Conservation (phyloP, 2,113 vertebrate genomes). For the Pangasianodon hypophthalmus region DNA sequence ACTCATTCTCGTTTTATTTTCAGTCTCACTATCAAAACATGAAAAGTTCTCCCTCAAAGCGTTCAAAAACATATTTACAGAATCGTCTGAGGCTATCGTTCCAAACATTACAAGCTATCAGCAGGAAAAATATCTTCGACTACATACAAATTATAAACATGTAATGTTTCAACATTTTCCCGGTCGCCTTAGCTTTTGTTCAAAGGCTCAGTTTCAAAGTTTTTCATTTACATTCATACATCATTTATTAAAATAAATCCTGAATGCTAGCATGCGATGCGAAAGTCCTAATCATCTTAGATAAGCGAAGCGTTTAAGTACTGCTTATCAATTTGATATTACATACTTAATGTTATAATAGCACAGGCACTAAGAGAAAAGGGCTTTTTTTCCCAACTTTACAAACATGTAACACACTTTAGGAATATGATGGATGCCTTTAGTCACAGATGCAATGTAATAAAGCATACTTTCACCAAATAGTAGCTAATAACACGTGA, state of each 20-base stretch:
- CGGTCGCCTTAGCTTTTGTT: neutral
- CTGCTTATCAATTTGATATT: neutral
- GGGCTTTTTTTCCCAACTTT: neutral
- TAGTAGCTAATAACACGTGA: neutral
- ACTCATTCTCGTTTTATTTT: neutral
- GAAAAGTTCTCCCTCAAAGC: neutral
- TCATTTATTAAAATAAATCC: neutral
- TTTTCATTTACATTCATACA: neutral
- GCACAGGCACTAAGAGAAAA: neutral
- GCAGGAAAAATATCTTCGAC: conserved; percentile 25
- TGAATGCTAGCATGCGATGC: neutral
- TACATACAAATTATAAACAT: neutral
- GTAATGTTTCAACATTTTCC: neutral
- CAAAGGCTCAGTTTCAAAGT: conserved; percentile 1
- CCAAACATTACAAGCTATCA: conserved; percentile 8
- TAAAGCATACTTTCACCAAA: neutral
- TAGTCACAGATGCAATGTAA: neutral
- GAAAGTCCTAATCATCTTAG: neutral
- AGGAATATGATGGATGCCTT: neutral
- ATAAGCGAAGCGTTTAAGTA: neutral
- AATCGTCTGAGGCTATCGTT: neutral
- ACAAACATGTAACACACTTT: neutral
- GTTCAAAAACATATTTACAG: conserved; percentile 23
- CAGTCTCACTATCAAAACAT: conserved; percentile 42
- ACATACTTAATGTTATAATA: neutral